Conservation (phyloP, 2,113 vertebrate genomes). For the Eubucco bourcierii region DNA sequence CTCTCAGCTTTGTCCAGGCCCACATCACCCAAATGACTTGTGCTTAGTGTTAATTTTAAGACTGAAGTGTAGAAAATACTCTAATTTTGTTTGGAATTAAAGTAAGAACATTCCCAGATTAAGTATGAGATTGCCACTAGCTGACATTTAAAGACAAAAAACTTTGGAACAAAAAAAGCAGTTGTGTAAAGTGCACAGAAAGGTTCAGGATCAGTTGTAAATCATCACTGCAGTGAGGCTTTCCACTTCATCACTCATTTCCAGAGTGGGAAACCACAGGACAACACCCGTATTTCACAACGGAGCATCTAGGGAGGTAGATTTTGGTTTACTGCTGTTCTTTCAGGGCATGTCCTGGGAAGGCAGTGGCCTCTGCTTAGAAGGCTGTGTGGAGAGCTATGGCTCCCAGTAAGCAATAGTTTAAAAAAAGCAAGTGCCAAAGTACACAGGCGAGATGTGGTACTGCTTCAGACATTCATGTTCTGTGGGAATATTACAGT, state of each 20-base stretch:
- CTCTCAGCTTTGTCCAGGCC: not conserved
- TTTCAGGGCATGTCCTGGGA: not conserved
- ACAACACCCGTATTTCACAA: conserved; percentile 13
- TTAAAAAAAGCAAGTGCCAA: conserved; percentile 28
- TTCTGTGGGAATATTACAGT: conserved; percentile 55
- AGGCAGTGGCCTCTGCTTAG: not conserved
- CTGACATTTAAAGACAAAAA: not conserved
- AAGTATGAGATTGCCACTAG: not conserved
- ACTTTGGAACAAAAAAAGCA: not conserved
- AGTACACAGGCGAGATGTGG: conserved; percentile 12
- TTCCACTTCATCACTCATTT: not conserved
- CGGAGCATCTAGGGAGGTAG: not conserved
- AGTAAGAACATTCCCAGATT: not conserved
- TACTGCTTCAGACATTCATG: not conserved
- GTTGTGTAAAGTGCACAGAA: not conserved
- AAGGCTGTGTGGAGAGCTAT: not conserved
- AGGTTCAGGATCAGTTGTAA: not conserved
- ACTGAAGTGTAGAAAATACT: not conserved
- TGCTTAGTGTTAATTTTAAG: not conserved
- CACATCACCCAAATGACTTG: not conserved
- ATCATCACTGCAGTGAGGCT: not conserved
- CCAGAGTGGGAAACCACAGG: not conserved
- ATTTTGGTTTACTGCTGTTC: not conserved
- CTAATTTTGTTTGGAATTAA: not conserved
- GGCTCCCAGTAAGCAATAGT: not conserved